A percentile compares a stretch with the other conserved stretches of the same genome.
Conservation (phyloP, 2,797 vertebrate genomes). For the Chaetodon trifasciatus region DNA sequence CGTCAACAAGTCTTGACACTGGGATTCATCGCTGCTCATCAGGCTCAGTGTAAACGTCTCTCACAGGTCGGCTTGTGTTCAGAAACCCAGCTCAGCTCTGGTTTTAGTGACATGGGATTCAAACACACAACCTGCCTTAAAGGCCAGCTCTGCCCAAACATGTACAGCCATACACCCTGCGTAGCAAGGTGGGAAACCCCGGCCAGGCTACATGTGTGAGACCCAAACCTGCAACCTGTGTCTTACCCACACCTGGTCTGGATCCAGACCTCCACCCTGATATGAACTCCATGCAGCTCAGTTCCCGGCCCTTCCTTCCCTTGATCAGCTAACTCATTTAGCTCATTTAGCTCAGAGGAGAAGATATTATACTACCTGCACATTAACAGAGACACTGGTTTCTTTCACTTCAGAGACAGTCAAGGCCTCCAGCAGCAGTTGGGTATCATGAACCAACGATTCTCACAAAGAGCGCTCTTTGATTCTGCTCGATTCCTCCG, state of each 20-base stretch:
- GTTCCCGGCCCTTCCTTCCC: neutral
- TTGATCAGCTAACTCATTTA: conserved; percentile 1
- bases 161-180: conserved; percentile 5
- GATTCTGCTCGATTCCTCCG: no score
- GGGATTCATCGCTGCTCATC: conserved; percentile 4
- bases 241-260: neutral
- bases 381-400: conserved; percentile 43
- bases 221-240: conserved; percentile 16
- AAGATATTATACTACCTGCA: conserved; percentile 48
- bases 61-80: neutral
- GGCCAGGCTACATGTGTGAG: neutral
- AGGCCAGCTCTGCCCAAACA: conserved; percentile 12
- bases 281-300: conserved; percentile 54
- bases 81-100: neutral
- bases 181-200: neutral
- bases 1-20: conserved; percentile 24
- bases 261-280: conserved; percentile 6
- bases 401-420: conserved; percentile 9
- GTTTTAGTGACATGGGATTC: conserved; percentile 24
- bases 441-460: conserved; percentile 17
- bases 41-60: neutral
- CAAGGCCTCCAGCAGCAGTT: conserved; percentile 13
- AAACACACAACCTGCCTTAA: conserved; percentile 38
- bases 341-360: conserved; percentile 37
- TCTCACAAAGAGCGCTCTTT: no score